Base-by-base conservation (phyloP, 2,113 vertebrate genomes). In the Urocitellus parryii region DNA sequence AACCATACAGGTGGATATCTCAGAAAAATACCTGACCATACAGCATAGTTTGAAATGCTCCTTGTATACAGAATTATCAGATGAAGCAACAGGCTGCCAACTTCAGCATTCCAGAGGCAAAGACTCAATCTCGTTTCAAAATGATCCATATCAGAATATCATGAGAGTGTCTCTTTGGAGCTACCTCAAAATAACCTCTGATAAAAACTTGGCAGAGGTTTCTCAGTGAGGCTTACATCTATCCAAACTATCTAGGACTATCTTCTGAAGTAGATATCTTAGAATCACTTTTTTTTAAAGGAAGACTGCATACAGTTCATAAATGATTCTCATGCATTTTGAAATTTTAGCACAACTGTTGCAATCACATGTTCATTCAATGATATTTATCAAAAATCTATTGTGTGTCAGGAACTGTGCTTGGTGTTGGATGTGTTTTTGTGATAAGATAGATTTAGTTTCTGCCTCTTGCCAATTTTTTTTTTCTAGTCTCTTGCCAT, bases 11-110 rank as follows among this genome's bases (percentile, higher is more conserved):
- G 48, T 24, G 24, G 10, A 61, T 81, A 42, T 61, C 51, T 86
- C 29, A 61, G 70, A 48, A 95, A 86, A 37, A 67, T 88, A 72
- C 74, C 32, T 39, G 86, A 63, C 88, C 79, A 78, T 9, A 22
- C n/a, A 56, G 22, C 37, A 0, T 20, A 37, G 39, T 90, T 70
- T 81, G 13, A 51, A 77, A 17, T 95, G 58, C 65, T 76, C 29
- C n/a, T 79, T 76, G 51, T 80, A 82, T 68, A 85, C 7, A 25
- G 74, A 86, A 91, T 53, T 29, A 25, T 73, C 29, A 84, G 4
- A n/a, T 90, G 61, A 88, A 32, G 22, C 34, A 61, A 24, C 37
- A 27, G 14, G 13, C 45, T 77, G 25, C 72, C 8, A 88, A 39
- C 37, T 42, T 76, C 81, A 56, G 9, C 27, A n/a, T 91, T 86